A percentile compares a stretch with the other conserved stretches of the same genome.
These are phyloP conservation scores for Gopherus flavomarginatus DNA, from an alignment of 2,113 vertebrate genomes.

Conservation along the genomic window DNA sequence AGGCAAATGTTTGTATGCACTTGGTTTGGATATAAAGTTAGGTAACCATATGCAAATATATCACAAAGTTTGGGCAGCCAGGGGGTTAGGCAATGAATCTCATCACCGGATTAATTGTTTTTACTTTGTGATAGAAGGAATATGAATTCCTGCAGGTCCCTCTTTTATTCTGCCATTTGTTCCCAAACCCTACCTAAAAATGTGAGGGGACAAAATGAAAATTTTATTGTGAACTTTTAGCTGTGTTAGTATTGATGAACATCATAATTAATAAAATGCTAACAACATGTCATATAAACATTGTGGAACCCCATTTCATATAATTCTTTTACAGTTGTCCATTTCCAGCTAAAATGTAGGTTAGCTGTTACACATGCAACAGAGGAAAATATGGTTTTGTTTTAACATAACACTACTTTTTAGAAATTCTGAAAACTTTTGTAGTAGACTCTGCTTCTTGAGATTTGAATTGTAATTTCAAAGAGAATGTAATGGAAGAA, in stretches of 20 bases:
- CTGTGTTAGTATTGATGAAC: not conserved
- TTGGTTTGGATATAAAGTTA: not conserved
- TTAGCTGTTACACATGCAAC: not conserved
- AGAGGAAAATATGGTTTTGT: not conserved
- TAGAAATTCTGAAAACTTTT: not conserved
- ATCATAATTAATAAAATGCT: not conserved
- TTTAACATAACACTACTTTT: not conserved
- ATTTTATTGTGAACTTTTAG: not conserved
- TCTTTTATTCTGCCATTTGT: not conserved
- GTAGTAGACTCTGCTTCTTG: not conserved
- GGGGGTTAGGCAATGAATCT: not conserved
- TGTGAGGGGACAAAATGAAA: not conserved
- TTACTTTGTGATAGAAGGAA: fast-evolving
- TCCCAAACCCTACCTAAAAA: not conserved
- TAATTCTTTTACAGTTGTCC: not conserved
- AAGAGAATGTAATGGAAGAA: not conserved
- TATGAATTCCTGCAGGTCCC: not conserved
- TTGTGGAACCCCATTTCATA: not conserved
- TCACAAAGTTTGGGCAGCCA: not conserved
- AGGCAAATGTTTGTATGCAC: not conserved
- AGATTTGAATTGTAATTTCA: not conserved
- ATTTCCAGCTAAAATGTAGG: not conserved
- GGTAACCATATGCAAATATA: not conserved
- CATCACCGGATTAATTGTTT: not conserved
- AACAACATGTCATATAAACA: not conserved